Percentiles rank a stretch among this genome's conserved stretches.
phyloP scores from a whole-genome alignment of 2,888 invertebrate species.

The Parelbella ahira region DNA sequence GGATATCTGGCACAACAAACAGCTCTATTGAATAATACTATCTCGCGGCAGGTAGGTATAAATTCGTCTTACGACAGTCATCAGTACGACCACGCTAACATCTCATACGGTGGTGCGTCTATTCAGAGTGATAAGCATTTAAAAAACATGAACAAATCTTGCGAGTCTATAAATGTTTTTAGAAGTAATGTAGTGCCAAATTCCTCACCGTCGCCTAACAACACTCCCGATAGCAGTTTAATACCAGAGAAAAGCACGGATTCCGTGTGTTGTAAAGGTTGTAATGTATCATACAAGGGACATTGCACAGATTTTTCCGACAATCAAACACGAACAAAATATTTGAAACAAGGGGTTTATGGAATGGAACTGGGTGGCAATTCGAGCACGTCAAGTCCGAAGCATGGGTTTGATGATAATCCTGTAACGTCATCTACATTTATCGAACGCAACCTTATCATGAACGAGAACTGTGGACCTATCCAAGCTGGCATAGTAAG shows the following conservation, averaged over 20 bases:
- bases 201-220: constrained; percentile 65
- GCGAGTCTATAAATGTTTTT: constrained; percentile 51
- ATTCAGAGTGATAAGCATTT: constrained; percentile 51
- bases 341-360: constrained; percentile 62
- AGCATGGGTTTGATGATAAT: constrained; percentile 75
- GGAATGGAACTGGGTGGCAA: constrained; percentile 74
- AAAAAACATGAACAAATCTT: constrained; percentile 44
- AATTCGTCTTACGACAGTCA: constrained; percentile 54
- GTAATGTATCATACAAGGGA: constrained; percentile 65
- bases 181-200: constrained; percentile 58
- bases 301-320: constrained; percentile 60
- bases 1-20: constrained; percentile 96
- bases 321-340: constrained; percentile 59
- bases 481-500: constrained; percentile 92
- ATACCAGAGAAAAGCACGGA: constrained; percentile 58
- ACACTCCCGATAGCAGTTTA: constrained; percentile 71
- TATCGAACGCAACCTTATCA: constrained; percentile 76
- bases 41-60: constrained; percentile 83
- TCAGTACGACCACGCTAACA: constrained; percentile 50
- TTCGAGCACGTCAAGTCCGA: constrained; percentile 76
- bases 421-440: constrained; percentile 86
- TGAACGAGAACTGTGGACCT: constrained; percentile 84
- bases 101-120: constrained; percentile 42
- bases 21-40: constrained; percentile 90
- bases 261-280: constrained; percentile 77